Percentiles rank a stretch among this genome's conserved stretches.
Evolutionary conservation across 1,140 invertebrate genomes (phyloP).

Genomic region (Penaeus indicus): DNA sequence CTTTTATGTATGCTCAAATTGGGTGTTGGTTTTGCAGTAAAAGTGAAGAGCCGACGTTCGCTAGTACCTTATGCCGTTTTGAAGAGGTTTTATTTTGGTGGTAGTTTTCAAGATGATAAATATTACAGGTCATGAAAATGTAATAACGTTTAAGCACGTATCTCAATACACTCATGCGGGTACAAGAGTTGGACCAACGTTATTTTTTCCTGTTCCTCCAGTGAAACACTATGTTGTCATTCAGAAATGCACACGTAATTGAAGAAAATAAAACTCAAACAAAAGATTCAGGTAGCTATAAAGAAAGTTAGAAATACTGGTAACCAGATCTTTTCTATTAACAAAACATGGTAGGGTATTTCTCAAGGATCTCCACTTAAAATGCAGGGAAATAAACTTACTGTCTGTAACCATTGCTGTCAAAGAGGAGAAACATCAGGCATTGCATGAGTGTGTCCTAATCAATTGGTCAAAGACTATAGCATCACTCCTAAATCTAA

Average conservation of each 20-base stretch:
- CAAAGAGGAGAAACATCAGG: background rate
- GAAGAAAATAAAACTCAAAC: slow-evolving; percentile 3
- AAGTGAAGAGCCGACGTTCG: too few species aligned
- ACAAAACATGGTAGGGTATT: slow-evolving; percentile 31
- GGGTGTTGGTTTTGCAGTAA: slow-evolving; percentile 11
- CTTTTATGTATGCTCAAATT: slow-evolving; percentile 35
- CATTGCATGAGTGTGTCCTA: too few species aligned
- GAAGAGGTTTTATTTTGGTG: too few species aligned
- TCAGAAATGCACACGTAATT: slow-evolving; percentile 46
- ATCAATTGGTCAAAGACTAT: too few species aligned
- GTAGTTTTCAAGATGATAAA: too few species aligned
- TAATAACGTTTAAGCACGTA: slow-evolving; percentile 28
- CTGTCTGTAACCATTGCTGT: slow-evolving; percentile 61
- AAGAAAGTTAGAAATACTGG: slow-evolving; percentile 29
- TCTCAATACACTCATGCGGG: slow-evolving; percentile 57
- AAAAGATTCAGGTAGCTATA: slow-evolving; percentile 40
- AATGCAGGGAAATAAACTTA: slow-evolving; percentile 49
- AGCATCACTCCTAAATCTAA: too few species aligned
- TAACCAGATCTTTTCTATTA: slow-evolving; percentile 8
- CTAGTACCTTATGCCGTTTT: too few species aligned
- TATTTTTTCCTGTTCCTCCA: slow-evolving; percentile 42
- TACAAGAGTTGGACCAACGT: slow-evolving; percentile 58
- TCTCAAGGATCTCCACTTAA: slow-evolving; percentile 58
- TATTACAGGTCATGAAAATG: background rate
- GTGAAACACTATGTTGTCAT: slow-evolving; percentile 38